Evolutionary conservation across 2,113 vertebrate genomes (phyloP).

Genomic region (Desmodus rotundus): DNA sequence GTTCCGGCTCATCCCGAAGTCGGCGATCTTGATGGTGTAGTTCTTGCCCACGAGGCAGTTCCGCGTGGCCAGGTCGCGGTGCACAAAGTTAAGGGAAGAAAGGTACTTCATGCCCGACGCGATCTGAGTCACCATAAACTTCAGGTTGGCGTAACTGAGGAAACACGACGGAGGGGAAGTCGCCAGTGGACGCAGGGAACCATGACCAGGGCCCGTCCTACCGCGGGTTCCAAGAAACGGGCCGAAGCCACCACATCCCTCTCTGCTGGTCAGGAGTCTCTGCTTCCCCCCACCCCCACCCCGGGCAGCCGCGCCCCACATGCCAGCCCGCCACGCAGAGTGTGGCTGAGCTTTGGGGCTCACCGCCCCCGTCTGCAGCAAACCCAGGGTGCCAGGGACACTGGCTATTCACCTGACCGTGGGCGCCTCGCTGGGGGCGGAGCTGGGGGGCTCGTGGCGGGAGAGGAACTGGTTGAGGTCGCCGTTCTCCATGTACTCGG

Average conservation of each 20-base stretch:
- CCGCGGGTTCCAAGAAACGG: not conserved
- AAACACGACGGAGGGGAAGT: not conserved
- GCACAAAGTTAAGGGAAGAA: conserved; percentile 96
- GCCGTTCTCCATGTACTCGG: conserved; percentile 98
- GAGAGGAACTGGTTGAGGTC: conserved; percentile 98
- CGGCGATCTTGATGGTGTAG: conserved; percentile 97
- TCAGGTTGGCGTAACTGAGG: conserved; percentile 85
- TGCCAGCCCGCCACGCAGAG: no score
- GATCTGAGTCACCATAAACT: conserved; percentile 92
- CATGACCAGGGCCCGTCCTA: not conserved
- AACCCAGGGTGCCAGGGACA: not conserved
- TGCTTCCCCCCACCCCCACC: no score
- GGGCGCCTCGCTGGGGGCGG: conserved; percentile 49
- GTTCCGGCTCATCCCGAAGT: conserved; percentile 99
- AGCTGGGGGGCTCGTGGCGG: conserved; percentile 83
- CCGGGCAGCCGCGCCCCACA: no score
- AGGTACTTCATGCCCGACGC: conserved; percentile 98
- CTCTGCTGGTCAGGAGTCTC: not conserved
- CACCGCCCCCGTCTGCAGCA: not conserved
- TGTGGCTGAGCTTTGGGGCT: not conserved
- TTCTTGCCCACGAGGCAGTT: conserved; percentile 97
- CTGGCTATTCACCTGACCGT: conserved; percentile 83
- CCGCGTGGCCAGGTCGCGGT: conserved; percentile 95
- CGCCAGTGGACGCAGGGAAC: not conserved
- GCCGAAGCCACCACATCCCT: not conserved